Percentiles rank a stretch among this genome's conserved stretches.
Evolutionary conservation across 2,797 vertebrate genomes (phyloP).

Genomic region (Salmo trutta): DNA sequence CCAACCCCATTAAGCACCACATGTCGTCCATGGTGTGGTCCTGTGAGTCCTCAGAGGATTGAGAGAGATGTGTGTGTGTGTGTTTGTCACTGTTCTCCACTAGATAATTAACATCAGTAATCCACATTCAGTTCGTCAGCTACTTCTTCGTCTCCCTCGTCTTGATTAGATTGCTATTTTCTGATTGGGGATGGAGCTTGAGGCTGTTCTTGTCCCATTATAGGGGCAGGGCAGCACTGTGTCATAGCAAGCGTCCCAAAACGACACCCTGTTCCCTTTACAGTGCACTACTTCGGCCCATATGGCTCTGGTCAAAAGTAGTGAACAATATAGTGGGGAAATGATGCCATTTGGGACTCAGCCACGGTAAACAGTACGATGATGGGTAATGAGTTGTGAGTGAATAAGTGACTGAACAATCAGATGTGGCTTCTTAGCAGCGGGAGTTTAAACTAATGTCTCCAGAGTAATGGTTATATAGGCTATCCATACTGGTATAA

Average conservation of each 20-base stretch:
- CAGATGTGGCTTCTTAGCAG: too few species aligned
- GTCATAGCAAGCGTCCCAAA: too few species aligned
- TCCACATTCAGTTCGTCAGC: background rate
- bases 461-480: background rate
- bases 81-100: background rate
- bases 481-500: too few species aligned
- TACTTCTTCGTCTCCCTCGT: background rate
- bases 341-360: too few species aligned
- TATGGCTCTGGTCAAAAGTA: too few species aligned
- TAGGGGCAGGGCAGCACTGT: background rate
- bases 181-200: constrained; percentile 4
- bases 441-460: background rate
- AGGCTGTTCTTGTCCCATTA: background rate
- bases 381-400: background rate
- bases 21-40: background rate
- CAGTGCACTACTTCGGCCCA: too few species aligned
- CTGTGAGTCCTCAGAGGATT: background rate
- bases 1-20: background rate
- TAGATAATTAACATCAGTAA: background rate
- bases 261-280: too few species aligned
- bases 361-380: background rate
- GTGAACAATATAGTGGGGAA: too few species aligned
- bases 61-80: background rate
- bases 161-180: background rate
- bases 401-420: constrained; percentile 3